These are phyloP conservation scores for Sebastes iracundus DNA, from an alignment of 2,797 vertebrate species.

Conservation along the genomic window DNA sequence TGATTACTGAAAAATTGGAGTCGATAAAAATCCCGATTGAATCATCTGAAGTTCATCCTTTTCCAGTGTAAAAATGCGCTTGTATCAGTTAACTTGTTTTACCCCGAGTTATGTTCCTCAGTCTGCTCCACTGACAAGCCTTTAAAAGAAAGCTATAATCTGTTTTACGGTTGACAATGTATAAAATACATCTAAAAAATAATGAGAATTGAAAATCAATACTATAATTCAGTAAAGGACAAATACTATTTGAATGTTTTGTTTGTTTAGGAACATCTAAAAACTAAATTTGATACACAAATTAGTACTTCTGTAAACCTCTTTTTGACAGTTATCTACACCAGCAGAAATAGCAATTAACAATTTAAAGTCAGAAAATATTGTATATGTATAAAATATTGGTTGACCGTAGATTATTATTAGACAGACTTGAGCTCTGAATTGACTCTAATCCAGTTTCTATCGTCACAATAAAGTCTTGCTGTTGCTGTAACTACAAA, in stretches of 20 bases:
- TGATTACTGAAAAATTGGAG: conserved; percentile 1
- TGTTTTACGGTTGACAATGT: not conserved
- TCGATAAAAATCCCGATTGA: not conserved
- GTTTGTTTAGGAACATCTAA: not conserved
- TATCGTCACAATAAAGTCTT: not conserved
- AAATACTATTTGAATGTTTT: not conserved
- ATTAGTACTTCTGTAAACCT: not conserved
- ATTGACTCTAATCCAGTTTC: not conserved
- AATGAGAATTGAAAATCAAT: not conserved
- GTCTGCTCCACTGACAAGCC: not conserved
- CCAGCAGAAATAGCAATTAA: not conserved
- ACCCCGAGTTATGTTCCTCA: not conserved
- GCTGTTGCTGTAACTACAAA: not conserved
- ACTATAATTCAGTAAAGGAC: not conserved
- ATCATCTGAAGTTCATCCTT: not conserved
- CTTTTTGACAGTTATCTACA: not conserved
- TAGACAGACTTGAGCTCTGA: not conserved
- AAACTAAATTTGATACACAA: not conserved
- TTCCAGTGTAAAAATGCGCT: not conserved
- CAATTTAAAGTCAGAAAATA: not conserved
- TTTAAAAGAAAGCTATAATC: not conserved
- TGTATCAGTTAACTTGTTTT: not conserved
- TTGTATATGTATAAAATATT: not conserved
- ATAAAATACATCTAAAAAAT: not conserved
- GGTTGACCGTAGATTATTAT: not conserved